Percentiles rank a stretch among this genome's conserved stretches.
These are phyloP conservation scores for Eretmochelys imbricata DNA, from an alignment of 2,113 vertebrate genomes.

Conservation along the genomic window DNA sequence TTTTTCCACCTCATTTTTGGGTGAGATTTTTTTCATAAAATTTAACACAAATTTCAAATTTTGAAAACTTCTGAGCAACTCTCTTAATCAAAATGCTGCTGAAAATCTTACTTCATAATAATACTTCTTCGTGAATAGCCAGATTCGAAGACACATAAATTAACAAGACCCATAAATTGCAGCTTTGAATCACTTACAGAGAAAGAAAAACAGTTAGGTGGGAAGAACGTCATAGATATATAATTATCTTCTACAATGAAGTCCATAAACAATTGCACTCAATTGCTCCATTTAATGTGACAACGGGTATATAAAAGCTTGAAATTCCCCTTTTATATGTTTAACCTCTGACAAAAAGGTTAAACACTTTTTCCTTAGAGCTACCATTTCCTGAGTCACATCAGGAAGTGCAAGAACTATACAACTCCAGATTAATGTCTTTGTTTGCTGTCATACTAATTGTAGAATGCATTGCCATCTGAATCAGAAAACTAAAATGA, in stretches of 20 bases:
- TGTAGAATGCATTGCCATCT: constrained; percentile 47
- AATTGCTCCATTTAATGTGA: constrained; percentile 35
- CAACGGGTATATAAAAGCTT: constrained; percentile 66
- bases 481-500: constrained; percentile 20
- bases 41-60: background rate
- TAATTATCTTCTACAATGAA: background rate
- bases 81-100: background rate
- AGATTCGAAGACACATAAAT: constrained; percentile 15
- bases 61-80: background rate
- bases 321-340: constrained; percentile 68
- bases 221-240: background rate
- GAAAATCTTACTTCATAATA: background rate
- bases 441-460: background rate
- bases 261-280: background rate
- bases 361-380: constrained; percentile 65
- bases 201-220: background rate
- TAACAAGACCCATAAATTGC: constrained; percentile 30
- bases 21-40: background rate
- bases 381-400: constrained; percentile 51
- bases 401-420: constrained; percentile 62
- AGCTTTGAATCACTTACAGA: background rate
- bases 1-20: background rate
- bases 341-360: constrained; percentile 76
- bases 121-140: background rate
- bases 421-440: constrained; percentile 51